phyloP scores from a whole-genome alignment of 2,888 invertebrate genomes.

The Pristionchus maxplancki region DNA sequence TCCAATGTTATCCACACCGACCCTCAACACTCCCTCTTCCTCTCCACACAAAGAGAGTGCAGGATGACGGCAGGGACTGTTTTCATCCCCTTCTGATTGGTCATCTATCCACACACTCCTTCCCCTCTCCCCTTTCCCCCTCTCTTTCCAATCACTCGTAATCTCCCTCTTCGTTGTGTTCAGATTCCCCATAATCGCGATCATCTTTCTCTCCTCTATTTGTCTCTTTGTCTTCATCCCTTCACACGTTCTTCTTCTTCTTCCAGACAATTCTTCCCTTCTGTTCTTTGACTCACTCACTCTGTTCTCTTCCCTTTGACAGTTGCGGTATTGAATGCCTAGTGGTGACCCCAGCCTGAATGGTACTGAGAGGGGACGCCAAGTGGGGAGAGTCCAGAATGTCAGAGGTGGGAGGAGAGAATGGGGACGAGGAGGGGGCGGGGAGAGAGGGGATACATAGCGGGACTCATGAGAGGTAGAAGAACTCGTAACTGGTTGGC shows the following conservation, averaged over 20 bases:
- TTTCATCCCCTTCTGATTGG: slow-evolving; percentile 27
- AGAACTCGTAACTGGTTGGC: slow-evolving; percentile 39
- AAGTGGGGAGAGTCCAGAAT: slow-evolving; percentile 1
- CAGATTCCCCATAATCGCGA: slow-evolving; percentile 2
- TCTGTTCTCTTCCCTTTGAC: neutral
- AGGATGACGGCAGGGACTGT: slow-evolving; percentile 2
- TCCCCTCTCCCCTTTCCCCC: neutral
- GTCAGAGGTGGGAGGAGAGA: neutral
- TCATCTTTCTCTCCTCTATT: slow-evolving; percentile 44
- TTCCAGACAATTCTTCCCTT: slow-evolving; percentile 30
- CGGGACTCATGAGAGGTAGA: slow-evolving; percentile 42
- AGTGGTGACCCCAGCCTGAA: slow-evolving; percentile 19
- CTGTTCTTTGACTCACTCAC: neutral
- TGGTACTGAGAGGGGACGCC: neutral
- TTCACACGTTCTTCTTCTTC: slow-evolving; percentile 34
- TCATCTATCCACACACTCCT: slow-evolving; percentile 43
- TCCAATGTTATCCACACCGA: slow-evolving; percentile 8
- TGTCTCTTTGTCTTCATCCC: slow-evolving; percentile 43
- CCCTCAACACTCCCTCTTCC: neutral
- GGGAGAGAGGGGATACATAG: neutral
- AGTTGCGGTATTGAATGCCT: slow-evolving; percentile 6
- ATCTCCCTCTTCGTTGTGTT: neutral
- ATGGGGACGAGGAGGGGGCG: neutral
- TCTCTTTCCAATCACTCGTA: slow-evolving; percentile 15
- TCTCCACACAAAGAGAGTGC: slow-evolving; percentile 34